These are phyloP conservation scores for Bembecia ichneumoniformis DNA, from an alignment of 2,888 invertebrate species.

Conservation along the genomic window DNA sequence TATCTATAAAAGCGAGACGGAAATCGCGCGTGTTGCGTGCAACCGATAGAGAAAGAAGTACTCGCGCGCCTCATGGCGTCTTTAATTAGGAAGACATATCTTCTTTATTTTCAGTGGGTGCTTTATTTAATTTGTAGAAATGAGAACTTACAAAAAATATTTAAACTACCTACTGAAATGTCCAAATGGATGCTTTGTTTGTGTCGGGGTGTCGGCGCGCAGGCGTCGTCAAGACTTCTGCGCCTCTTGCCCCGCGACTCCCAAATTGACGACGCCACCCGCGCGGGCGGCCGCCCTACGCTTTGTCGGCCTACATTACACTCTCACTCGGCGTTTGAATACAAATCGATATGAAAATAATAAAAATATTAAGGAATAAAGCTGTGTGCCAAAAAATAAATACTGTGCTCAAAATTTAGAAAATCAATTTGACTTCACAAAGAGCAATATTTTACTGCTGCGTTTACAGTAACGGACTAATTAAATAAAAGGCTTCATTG, in stretches of 20 bases:
- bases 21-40: too few species aligned
- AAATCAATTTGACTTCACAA: slow-evolving; percentile 6
- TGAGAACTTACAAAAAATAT: background rate
- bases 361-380: background rate
- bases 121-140: too few species aligned
- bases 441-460: slow-evolving; percentile 8
- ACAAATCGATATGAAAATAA: slow-evolving; percentile 12
- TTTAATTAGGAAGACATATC: too few species aligned
- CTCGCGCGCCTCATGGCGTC: too few species aligned
- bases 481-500: slow-evolving; percentile 16
- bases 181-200: slow-evolving; percentile 29
- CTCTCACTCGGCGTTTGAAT: slow-evolving; percentile 3
- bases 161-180: background rate
- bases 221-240: slow-evolving; percentile 45
- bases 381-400: slow-evolving; percentile 15
- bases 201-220: slow-evolving; percentile 36
- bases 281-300: slow-evolving; percentile 43
- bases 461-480: slow-evolving; percentile 17
- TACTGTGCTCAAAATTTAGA: background rate
- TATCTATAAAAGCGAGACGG: too few species aligned
- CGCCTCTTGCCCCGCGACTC: slow-evolving; percentile 37
- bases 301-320: slow-evolving; percentile 20
- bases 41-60: too few species aligned
- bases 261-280: slow-evolving; percentile 42
- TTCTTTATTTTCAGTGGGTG: too few species aligned